Evolutionary conservation across 1,140 invertebrate genomes (phyloP), one percentile per base, ranked within the genome.

Genomic region (Calosoma granatense): DNA sequence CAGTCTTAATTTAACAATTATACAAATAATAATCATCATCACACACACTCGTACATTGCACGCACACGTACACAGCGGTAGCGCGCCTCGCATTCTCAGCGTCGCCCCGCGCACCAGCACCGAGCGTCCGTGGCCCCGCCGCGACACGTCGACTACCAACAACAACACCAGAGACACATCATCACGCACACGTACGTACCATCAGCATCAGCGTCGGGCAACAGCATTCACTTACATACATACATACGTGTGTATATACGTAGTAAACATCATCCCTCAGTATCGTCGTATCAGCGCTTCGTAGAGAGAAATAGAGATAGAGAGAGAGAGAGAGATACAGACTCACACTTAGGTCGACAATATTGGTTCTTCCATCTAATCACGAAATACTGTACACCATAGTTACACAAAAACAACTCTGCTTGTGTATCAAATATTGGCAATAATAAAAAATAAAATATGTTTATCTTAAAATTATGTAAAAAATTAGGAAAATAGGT

Each of bases 401-500:
- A 4, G 41, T 47, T 47, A 12, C 41, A 47, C 41, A 47, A 14
- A 30, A 9, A 47, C 41, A 47, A 47, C 9, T 47, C 17, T 17
- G 4, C 14, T 17, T 30, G 30, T 55, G 30, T 26, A 55, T 30
- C 23, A 55, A 39, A 21, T 19, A 30, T 55, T 41, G 20, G 20
- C 23, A 55, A 30, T 55, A 41, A 55, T 20, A 55, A 55, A 22
- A 36, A 56, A 56, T 21, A 36, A 56, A 51, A 43, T 51, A 56
- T 22, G 21, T 47, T 51, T 51, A 51, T 41, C 20, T 51, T 23
- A 20, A 57, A n/a, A 53, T 53, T 43, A 52, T 22, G 19, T 47
- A 20, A 58, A 56, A 59, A 55, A 55, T 56, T 53, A 53, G 43
- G 54, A 59, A 22, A 47, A 47, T 56, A 56, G 1, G 20, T 47